A percentile compares a stretch with the other conserved stretches of the same genome.
Conservation (phyloP, 1,140 invertebrate genomes). For the Eupristina koningsbergeri region DNA sequence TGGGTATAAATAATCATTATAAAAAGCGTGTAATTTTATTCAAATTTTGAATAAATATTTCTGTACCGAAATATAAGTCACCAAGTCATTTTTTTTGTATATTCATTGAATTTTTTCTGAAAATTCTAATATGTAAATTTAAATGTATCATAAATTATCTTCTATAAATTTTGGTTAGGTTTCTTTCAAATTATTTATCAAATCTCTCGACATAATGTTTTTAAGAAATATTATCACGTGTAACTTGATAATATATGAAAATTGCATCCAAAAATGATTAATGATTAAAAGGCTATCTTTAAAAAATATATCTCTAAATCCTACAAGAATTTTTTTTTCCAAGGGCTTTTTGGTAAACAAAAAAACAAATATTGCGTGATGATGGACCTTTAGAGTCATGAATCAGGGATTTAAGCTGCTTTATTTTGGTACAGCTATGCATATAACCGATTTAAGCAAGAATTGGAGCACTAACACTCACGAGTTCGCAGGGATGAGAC, state of each 20-base stretch:
- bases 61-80: background rate
- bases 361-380: background rate
- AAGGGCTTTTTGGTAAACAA: background rate
- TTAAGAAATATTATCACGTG: too few species aligned
- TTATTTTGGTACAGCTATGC: constrained; percentile 40
- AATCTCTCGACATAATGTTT: too few species aligned
- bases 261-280: too few species aligned
- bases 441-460: constrained; percentile 44
- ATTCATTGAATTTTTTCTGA: constrained; percentile 1
- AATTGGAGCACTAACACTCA: constrained; percentile 24
- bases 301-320: background rate
- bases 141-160: too few species aligned
- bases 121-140: background rate
- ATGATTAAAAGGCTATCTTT: too few species aligned
- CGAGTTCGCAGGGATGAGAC: constrained; percentile 3
- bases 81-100: background rate
- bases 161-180: too few species aligned
- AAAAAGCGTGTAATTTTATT: background rate
- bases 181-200: too few species aligned
- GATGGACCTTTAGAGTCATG: background rate
- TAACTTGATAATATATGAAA: too few species aligned
- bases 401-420: background rate
- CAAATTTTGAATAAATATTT: background rate
- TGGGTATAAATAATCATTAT: background rate
- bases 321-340: too few species aligned